A percentile compares a stretch with the other conserved stretches of the same genome.
phyloP scores from a whole-genome alignment of 2,888 invertebrate genomes.

The Protonemura montana region DNA sequence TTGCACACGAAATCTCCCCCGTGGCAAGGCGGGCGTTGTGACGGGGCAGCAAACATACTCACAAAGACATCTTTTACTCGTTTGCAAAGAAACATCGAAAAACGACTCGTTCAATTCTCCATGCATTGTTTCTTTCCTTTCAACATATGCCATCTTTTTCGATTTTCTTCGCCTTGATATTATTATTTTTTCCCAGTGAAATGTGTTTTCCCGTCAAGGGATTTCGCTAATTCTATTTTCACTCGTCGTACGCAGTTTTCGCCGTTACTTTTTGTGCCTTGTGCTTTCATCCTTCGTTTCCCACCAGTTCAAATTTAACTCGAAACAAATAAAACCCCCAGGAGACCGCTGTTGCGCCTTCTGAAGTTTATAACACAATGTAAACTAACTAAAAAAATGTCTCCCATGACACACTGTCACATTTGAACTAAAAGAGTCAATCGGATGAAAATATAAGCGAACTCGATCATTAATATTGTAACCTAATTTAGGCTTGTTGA shows the following conservation, averaged over 20 bases:
- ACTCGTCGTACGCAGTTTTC: neutral
- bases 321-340: neutral
- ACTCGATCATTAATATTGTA: too few relatives aligned
- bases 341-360: neutral
- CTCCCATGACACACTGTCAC: too few relatives aligned
- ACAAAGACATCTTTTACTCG: slow-evolving; percentile 30
- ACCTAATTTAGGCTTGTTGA: too few relatives aligned
- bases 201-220: slow-evolving; percentile 39
- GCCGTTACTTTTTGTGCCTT: neutral
- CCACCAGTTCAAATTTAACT: neutral
- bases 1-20: slow-evolving; percentile 39
- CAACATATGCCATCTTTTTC: slow-evolving; percentile 40
- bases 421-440: too few relatives aligned
- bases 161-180: slow-evolving; percentile 42
- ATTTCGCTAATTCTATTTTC: slow-evolving; percentile 46
- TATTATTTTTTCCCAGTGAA: slow-evolving; percentile 36
- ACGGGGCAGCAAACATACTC: slow-evolving; percentile 31
- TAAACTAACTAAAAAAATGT: neutral
- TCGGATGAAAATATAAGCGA: too few relatives aligned
- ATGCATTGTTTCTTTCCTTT: slow-evolving; percentile 36
- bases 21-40: too few relatives aligned
- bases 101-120: slow-evolving; percentile 41
- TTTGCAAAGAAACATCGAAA: slow-evolving; percentile 44
- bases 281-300: neutral
- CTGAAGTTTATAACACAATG: neutral